Conservation (phyloP, 2,797 vertebrate genomes). For the Girardinus metallicus region DNA sequence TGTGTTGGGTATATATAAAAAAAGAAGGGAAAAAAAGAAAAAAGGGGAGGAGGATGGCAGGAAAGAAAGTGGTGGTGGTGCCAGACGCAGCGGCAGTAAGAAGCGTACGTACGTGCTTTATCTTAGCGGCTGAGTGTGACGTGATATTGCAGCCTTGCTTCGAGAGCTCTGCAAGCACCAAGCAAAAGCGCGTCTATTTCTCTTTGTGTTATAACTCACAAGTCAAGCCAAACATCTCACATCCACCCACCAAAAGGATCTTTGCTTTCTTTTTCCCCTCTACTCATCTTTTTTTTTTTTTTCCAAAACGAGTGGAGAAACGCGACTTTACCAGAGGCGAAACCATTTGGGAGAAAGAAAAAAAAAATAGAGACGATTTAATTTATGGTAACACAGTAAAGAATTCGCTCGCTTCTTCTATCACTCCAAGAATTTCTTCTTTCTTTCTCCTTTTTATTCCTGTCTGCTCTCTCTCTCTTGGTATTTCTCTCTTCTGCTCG, state of each 20-base stretch:
- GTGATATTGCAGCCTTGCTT: slow-evolving; percentile 84
- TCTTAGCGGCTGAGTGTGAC: slow-evolving; percentile 85
- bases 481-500: slow-evolving; percentile 44
- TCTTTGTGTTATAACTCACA: slow-evolving; percentile 81
- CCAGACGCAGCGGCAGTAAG: slow-evolving; percentile 80
- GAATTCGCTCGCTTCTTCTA: slow-evolving; percentile 59
- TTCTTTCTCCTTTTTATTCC: slow-evolving; percentile 1
- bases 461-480: slow-evolving; percentile 25
- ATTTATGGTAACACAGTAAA: slow-evolving; percentile 71
- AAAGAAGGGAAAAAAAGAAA: not conserved
- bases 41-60: slow-evolving; percentile 56
- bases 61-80: slow-evolving; percentile 71
- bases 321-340: slow-evolving; percentile 70
- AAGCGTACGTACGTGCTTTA: slow-evolving; percentile 83
- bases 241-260: slow-evolving; percentile 83
- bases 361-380: slow-evolving; percentile 61
- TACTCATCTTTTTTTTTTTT: not conserved
- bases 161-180: slow-evolving; percentile 73
- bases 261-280: slow-evolving; percentile 41
- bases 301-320: slow-evolving; percentile 31
- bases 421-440: slow-evolving; percentile 70
- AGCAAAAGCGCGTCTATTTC: slow-evolving; percentile 78
- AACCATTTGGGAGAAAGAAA: slow-evolving; percentile 42
- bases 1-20: slow-evolving; percentile 25
- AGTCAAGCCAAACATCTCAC: slow-evolving; percentile 76